These are phyloP conservation scores for Tapirus terrestris DNA, from an alignment of 2,113 vertebrate genomes.

Conservation along the genomic window DNA sequence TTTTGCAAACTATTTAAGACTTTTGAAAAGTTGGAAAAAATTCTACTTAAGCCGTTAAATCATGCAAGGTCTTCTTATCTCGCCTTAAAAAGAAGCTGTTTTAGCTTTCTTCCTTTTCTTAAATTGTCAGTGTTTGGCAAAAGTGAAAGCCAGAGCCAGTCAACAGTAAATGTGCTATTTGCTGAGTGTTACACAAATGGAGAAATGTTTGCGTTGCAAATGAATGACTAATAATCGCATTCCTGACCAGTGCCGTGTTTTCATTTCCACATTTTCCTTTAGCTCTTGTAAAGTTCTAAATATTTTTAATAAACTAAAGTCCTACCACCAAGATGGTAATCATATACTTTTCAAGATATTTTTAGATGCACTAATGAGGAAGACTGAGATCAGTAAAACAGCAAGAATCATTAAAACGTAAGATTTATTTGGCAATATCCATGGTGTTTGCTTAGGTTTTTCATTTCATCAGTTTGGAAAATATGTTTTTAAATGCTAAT, in stretches of 20 bases:
- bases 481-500: constrained; percentile 22
- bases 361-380: neutral
- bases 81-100: neutral
- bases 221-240: constrained; percentile 24
- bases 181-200: neutral
- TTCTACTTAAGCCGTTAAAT: neutral
- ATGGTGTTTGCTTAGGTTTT: neutral
- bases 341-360: constrained; percentile 55
- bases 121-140: neutral
- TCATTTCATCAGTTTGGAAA: constrained; percentile 44
- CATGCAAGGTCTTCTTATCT: neutral
- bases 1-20: constrained; percentile 12
- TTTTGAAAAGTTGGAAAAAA: constrained; percentile 40
- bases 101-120: neutral
- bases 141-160: constrained; percentile 22
- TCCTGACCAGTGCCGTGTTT: neutral
- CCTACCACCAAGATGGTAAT: neutral
- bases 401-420: constrained; percentile 51
- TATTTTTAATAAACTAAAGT: constrained; percentile 8
- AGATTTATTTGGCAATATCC: constrained; percentile 2
- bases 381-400: constrained; percentile 13
- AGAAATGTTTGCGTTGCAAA: constrained; percentile 54
- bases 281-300: neutral
- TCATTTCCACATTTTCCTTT: constrained; percentile 38
- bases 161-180: neutral